A percentile compares a stretch with the other conserved stretches of the same genome.
Evolutionary conservation across 2,888 invertebrate species (phyloP).

Genomic region (Chrysomela aeneicollis): DNA sequence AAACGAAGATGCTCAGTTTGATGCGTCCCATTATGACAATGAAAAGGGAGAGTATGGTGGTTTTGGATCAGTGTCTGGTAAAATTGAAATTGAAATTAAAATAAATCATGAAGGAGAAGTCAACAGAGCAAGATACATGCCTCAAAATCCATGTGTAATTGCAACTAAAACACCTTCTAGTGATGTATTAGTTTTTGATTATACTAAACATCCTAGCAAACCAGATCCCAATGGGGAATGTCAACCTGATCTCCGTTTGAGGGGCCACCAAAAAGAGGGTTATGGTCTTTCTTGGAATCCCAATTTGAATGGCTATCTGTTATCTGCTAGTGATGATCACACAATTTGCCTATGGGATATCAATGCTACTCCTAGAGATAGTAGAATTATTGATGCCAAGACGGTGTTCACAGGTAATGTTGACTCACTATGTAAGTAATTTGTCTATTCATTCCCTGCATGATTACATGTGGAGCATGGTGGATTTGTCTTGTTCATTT

Average conservation of each 20-base stretch:
- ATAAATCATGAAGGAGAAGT: slow-evolving; percentile 99
- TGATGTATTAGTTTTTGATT: slow-evolving; percentile 98
- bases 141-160: slow-evolving; percentile 98
- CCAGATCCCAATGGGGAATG: slow-evolving; percentile 98
- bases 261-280: slow-evolving; percentile 96
- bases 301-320: slow-evolving; percentile 93
- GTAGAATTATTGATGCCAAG: slow-evolving; percentile 95
- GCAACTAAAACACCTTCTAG: slow-evolving; percentile 99
- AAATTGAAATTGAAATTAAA: slow-evolving; percentile 99
- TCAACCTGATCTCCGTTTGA: slow-evolving; percentile 93
- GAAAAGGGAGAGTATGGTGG: slow-evolving; percentile 99
- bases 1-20: slow-evolving; percentile 99
- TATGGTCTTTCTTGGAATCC: slow-evolving; percentile 99
- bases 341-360: slow-evolving; percentile 99
- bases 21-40: slow-evolving; percentile 98
- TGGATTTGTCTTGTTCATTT: neutral
- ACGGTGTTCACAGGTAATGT: slow-evolving; percentile 84
- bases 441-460: neutral
- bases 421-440: neutral
- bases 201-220: slow-evolving; percentile 98
- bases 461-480: neutral
- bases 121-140: slow-evolving; percentile 98
- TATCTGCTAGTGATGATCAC: slow-evolving; percentile 97
- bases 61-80: slow-evolving; percentile 94
- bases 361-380: slow-evolving; percentile 94